Conservation (phyloP, 2,797 vertebrate species). For the Onychomys leucogaster region DNA sequence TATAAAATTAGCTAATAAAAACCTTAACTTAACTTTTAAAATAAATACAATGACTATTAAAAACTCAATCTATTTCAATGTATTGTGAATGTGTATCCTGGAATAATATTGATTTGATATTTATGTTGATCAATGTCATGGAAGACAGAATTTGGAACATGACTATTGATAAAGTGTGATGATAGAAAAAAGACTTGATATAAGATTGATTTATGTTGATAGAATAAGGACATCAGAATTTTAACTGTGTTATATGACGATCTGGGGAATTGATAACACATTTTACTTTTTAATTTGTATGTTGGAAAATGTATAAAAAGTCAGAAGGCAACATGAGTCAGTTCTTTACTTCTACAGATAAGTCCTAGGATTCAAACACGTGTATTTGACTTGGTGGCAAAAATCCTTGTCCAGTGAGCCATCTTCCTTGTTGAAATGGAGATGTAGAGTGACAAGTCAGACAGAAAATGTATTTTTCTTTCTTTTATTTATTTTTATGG, state of each 20-base stretch:
- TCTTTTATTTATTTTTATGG: constrained; percentile 11
- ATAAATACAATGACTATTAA: neutral
- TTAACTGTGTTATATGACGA: neutral
- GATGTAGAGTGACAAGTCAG: neutral
- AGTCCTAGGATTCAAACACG: neutral
- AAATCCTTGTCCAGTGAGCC: neutral
- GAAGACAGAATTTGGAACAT: neutral
- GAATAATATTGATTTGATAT: neutral
- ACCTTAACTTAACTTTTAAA: neutral
- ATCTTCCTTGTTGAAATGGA: neutral
- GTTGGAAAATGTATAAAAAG: neutral
- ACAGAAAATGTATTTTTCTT: neutral
- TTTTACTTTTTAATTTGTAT: neutral
- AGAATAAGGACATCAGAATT: neutral
- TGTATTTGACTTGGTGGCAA: neutral
- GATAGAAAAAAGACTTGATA: neutral
- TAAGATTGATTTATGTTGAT: neutral
- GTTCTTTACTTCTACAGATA: neutral
- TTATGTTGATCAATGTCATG: neutral
- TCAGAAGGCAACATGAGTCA: neutral
- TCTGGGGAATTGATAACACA: neutral
- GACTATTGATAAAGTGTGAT: neutral
- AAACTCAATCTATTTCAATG: neutral
- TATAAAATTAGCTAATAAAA: neutral
- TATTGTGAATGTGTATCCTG: neutral